A percentile compares a stretch with the other conserved stretches of the same genome.
phyloP scores from a whole-genome alignment of 2,113 vertebrate species.

The Dendropsophus ebraccatus region DNA sequence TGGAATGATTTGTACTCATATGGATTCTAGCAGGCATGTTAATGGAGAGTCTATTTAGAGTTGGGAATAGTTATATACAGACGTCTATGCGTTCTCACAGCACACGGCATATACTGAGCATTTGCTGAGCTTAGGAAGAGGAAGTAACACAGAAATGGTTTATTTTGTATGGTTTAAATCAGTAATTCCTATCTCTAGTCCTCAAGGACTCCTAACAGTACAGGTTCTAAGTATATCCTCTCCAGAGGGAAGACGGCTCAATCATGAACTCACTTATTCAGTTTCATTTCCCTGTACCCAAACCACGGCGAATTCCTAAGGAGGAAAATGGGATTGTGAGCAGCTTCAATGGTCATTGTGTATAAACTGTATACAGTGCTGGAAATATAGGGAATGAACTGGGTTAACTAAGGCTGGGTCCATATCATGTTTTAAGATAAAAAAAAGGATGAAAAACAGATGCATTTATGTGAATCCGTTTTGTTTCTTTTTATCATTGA shows the following conservation, averaged over 20 bases:
- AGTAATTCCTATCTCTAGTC: conserved; percentile 44
- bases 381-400: neutral
- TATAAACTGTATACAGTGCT: neutral
- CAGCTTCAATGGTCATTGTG: neutral
- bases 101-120: neutral
- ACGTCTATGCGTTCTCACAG: conserved; percentile 3
- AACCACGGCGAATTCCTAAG: neutral
- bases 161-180: conserved; percentile 50
- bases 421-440: too few relatives aligned
- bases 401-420: neutral
- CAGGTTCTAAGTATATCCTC: conserved; percentile 22
- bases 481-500: too few relatives aligned
- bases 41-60: conserved; percentile 46
- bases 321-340: neutral
- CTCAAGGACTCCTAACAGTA: conserved; percentile 40
- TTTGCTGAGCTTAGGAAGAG: conserved; percentile 38
- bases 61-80: conserved; percentile 25
- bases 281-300: conserved; percentile 28
- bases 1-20: conserved; percentile 45
- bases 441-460: too few relatives aligned
- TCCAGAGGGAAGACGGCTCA: conserved; percentile 16
- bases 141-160: conserved; percentile 48
- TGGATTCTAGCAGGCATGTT: conserved; percentile 38
- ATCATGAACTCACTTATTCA: conserved; percentile 28
- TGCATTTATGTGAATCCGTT: too few relatives aligned